A percentile compares a stretch with the other conserved stretches of the same genome.
Evolutionary conservation across 35 echinoderm and acorn worm species (phyloP).

Genomic region (Anneissia japonica): DNA sequence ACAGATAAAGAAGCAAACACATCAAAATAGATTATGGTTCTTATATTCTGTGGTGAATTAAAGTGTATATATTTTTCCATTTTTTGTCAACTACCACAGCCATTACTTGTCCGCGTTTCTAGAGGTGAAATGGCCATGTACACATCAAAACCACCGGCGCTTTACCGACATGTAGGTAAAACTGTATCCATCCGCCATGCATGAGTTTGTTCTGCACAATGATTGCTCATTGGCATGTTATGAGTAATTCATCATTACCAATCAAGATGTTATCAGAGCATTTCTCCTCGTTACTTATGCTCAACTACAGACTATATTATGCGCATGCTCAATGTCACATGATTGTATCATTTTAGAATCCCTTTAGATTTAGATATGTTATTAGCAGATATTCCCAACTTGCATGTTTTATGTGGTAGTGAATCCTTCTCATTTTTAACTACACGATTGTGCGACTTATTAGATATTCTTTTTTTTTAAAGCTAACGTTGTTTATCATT

Average conservation of each 20-base stretch:
- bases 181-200: slow-evolving; percentile 15
- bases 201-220: slow-evolving; percentile 7
- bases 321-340: not conserved
- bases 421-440: not conserved
- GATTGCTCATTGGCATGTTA: slow-evolving; percentile 17
- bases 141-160: slow-evolving; percentile 95
- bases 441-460: not conserved
- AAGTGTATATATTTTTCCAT: slow-evolving; percentile 54
- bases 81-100: slow-evolving; percentile 65
- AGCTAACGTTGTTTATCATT: not conserved
- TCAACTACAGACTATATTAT: not conserved
- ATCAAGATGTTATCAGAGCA: not conserved
- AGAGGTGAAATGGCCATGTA: slow-evolving; percentile 99
- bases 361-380: not conserved
- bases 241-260: not conserved
- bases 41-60: not conserved
- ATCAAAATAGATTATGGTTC: not conserved
- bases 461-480: not conserved
- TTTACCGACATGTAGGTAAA: slow-evolving; percentile 99
- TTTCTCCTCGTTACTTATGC: not conserved
- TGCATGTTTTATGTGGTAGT: not conserved
- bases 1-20: not conserved
- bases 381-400: not conserved
- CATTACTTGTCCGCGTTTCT: slow-evolving; percentile 94
- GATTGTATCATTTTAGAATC: not conserved